These are phyloP conservation scores for Zygothrica quintamaculata DNA, from an alignment of 2,888 invertebrate genomes.

Conservation along the genomic window DNA sequence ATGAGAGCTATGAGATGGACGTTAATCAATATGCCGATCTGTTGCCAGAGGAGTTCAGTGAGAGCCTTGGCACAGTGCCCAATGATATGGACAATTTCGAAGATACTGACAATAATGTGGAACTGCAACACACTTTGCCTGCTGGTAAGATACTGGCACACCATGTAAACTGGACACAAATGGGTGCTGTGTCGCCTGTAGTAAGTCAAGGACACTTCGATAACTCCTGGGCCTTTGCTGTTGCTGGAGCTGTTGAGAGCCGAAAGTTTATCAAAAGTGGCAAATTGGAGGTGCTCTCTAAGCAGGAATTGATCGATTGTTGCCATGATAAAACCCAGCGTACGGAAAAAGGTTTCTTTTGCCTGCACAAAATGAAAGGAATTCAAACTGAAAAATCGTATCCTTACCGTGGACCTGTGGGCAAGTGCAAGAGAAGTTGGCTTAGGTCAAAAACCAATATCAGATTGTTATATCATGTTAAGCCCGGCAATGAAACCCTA, in stretches of 20 bases:
- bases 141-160: background rate
- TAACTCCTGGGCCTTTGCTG: constrained; percentile 50
- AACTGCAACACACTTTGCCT: background rate
- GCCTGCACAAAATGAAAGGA: constrained; percentile 22
- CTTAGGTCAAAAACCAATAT: constrained; percentile 4
- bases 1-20: constrained; percentile 38
- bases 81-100: no score
- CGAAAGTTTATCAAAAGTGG: constrained; percentile 23
- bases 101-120: background rate
- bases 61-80: no score
- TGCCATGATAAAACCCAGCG: constrained; percentile 5
- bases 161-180: constrained; percentile 38
- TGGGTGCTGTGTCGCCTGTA: constrained; percentile 34
- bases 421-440: background rate
- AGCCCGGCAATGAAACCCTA: background rate
- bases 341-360: constrained; percentile 8
- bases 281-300: constrained; percentile 15
- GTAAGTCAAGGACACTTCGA: constrained; percentile 24
- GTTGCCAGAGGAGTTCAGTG: constrained; percentile 15
- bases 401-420: constrained; percentile 22
- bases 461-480: background rate
- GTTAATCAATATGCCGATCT: constrained; percentile 34
- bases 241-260: constrained; percentile 31
- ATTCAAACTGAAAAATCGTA: constrained; percentile 31
- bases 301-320: constrained; percentile 39